Conservation (phyloP, 2,888 invertebrate genomes). For the Mayetiola destructor region DNA sequence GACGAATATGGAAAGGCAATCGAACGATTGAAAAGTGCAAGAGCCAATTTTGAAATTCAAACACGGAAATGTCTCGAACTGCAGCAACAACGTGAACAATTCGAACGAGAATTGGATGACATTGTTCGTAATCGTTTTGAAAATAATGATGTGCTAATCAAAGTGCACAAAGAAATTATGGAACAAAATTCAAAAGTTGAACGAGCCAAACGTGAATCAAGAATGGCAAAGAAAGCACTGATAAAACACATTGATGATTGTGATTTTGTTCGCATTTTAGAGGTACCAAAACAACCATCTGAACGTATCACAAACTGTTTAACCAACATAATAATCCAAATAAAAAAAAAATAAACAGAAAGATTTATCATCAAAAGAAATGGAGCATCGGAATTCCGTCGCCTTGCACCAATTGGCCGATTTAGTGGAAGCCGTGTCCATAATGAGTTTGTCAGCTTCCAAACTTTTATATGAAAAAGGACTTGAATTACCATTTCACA, state of each 20-base stretch:
- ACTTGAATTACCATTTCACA: slow-evolving; percentile 27
- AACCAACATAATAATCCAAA: too few species aligned
- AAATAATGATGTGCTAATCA: slow-evolving; percentile 25
- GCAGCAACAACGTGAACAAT: slow-evolving; percentile 22
- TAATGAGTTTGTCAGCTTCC: slow-evolving; percentile 27
- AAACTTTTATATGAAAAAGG: slow-evolving; percentile 28
- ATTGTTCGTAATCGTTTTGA: slow-evolving; percentile 24
- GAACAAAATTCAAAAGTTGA: slow-evolving; percentile 31
- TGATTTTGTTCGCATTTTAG: slow-evolving; percentile 25
- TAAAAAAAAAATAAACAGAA: slow-evolving; percentile 31
- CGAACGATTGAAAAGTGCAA: background rate
- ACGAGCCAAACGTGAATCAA: slow-evolving; percentile 32
- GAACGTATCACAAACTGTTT: background rate
- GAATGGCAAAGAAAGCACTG: slow-evolving; percentile 25
- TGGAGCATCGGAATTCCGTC: slow-evolving; percentile 43
- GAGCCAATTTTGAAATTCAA: slow-evolving; percentile 6
- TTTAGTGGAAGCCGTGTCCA: slow-evolving; percentile 30
- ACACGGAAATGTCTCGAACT: slow-evolving; percentile 21
- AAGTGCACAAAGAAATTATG: slow-evolving; percentile 29
- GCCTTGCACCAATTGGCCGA: slow-evolving; percentile 42
- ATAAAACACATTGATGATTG: slow-evolving; percentile 25
- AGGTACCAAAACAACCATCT: slow-evolving; percentile 16
- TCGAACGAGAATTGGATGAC: slow-evolving; percentile 23
- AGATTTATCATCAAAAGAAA: slow-evolving; percentile 42
- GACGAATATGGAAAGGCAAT: background rate